Evolutionary conservation across 2,113 vertebrate species (phyloP).

Genomic region (Speoplatyrhinus poulsoni): DNA sequence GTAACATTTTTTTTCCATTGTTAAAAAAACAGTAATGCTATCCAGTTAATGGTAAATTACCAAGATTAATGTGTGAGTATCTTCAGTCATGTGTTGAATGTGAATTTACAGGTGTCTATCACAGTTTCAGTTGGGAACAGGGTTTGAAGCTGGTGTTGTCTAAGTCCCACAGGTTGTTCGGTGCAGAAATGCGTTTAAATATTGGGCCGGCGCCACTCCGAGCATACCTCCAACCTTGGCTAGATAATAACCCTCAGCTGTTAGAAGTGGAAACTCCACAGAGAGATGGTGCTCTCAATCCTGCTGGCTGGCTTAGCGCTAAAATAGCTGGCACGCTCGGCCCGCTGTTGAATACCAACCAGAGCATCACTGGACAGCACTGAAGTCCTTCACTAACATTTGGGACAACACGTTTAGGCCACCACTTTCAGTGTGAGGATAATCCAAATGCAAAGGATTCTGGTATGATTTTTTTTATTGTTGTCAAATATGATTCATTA

Average conservation of each 20-base stretch:
- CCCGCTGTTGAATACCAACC: constrained; percentile 50
- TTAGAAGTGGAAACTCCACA: constrained; percentile 63
- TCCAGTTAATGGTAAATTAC: constrained; percentile 6
- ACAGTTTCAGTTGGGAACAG: constrained; percentile 1
- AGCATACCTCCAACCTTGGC: constrained; percentile 53
- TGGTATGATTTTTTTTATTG: background rate
- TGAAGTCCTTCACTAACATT: constrained; percentile 1
- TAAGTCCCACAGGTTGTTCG: constrained; percentile 37
- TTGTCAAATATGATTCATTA: background rate
- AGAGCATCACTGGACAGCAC: constrained; percentile 30
- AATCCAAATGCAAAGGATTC: background rate
- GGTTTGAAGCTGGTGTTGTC: constrained; percentile 37
- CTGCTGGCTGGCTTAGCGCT: constrained; percentile 55
- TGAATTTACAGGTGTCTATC: constrained; percentile 9
- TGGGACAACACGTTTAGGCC: constrained; percentile 18
- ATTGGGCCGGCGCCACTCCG: constrained; percentile 56
- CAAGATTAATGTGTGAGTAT: background rate
- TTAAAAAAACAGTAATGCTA: background rate
- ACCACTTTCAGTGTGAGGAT: background rate
- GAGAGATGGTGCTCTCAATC: constrained; percentile 56
- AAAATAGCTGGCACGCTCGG: constrained; percentile 57
- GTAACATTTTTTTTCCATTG: background rate
- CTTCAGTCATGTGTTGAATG: background rate
- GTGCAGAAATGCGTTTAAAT: constrained; percentile 55
- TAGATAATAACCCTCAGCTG: constrained; percentile 76